These are phyloP conservation scores for Miichthys miiuy DNA, from an alignment of 2,797 vertebrate genomes.

Conservation along the genomic window DNA sequence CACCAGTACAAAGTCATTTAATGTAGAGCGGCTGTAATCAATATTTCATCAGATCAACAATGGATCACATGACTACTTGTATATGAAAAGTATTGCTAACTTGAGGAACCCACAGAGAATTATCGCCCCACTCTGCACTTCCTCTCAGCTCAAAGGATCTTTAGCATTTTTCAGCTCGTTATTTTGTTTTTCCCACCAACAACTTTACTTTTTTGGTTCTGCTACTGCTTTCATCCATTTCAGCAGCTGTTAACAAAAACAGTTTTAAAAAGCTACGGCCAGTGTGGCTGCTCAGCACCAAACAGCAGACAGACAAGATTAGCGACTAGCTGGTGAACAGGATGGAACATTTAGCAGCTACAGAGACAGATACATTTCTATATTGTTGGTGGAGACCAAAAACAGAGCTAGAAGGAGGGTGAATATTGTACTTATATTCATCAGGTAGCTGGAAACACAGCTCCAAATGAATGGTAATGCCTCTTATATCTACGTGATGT, in stretches of 20 bases:
- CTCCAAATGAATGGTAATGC: not conserved
- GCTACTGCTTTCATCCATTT: not conserved
- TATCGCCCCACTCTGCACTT: not conserved
- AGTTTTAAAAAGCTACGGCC: not conserved
- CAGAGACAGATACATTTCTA: not conserved
- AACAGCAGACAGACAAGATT: not conserved
- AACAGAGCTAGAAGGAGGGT: not conserved
- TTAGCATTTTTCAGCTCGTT: slow-evolving; percentile 11
- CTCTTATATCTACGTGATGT: not conserved
- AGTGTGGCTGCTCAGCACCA: not conserved
- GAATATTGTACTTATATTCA: not conserved
- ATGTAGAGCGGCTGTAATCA: slow-evolving; percentile 39
- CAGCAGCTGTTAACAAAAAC: not conserved
- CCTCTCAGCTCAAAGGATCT: not conserved
- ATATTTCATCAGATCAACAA: slow-evolving; percentile 34
- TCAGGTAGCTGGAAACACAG: not conserved
- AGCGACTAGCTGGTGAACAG: not conserved
- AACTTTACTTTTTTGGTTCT: not conserved
- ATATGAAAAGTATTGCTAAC: not conserved
- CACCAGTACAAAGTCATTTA: slow-evolving; percentile 18
- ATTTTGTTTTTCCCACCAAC: not conserved
- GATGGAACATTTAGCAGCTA: not conserved
- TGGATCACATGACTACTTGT: slow-evolving; percentile 4
- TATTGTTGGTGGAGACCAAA: not conserved
- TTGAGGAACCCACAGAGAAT: not conserved